Evolutionary conservation across 2,113 vertebrate genomes (phyloP).

Genomic region (Chaenogobius annularis): DNA sequence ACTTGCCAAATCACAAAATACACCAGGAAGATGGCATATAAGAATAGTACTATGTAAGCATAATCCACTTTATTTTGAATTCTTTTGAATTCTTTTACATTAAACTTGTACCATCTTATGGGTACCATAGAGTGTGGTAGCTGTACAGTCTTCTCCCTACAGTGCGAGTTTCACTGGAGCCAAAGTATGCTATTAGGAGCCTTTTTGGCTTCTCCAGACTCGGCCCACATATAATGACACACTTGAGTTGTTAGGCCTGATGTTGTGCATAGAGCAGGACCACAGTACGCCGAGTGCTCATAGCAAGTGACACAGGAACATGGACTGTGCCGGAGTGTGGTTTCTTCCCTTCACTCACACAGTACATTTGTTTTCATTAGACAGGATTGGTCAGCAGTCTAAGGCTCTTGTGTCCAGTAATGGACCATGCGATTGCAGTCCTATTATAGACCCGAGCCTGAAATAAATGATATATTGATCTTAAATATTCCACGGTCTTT

Average conservation of each 20-base stretch:
- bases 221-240: conserved; percentile 58
- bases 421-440: conserved; percentile 59
- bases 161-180: conserved; percentile 19
- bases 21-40: background rate
- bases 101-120: background rate
- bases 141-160: background rate
- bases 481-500: conserved; percentile 59
- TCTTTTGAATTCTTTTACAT: background rate
- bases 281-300: conserved; percentile 32
- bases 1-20: background rate
- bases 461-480: conserved; percentile 77
- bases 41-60: no score
- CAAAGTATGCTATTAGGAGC: conserved; percentile 35
- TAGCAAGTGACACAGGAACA: conserved; percentile 43
- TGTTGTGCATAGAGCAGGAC: conserved; percentile 45
- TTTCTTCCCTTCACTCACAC: conserved; percentile 54
- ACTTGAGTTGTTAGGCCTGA: conserved; percentile 58
- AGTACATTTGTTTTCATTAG: conserved; percentile 78
- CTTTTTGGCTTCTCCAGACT: conserved; percentile 33
- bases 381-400: conserved; percentile 71
- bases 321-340: conserved; percentile 43
- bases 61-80: background rate
- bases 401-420: conserved; percentile 66
- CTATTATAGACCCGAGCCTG: conserved; percentile 65
- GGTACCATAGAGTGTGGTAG: background rate